phyloP scores from a whole-genome alignment of 1,140 invertebrate species.

The Pteromalus puparum region DNA sequence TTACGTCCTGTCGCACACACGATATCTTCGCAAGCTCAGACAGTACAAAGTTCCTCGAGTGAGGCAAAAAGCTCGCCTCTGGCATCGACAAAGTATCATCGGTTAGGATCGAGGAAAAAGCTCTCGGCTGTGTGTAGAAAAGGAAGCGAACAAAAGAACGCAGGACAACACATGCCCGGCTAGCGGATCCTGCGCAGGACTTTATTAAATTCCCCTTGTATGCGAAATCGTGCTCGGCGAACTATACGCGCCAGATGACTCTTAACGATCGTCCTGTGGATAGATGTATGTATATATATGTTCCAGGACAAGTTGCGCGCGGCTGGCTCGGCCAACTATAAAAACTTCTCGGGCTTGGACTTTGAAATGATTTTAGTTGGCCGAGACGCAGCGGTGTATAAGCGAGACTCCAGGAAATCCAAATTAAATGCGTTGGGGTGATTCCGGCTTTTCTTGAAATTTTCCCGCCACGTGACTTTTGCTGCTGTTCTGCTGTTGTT shows the following conservation, averaged over 20 bases:
- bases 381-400: too few relatives aligned
- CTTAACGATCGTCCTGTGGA: background rate
- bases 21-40: too few relatives aligned
- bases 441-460: too few relatives aligned
- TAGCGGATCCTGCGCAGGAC: background rate
- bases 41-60: background rate
- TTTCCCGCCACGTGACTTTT: too few relatives aligned
- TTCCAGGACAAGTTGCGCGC: background rate
- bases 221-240: background rate
- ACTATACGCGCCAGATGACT: constrained; percentile 17
- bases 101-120: background rate
- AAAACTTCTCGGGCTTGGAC: background rate
- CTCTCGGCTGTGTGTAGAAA: background rate
- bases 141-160: background rate
- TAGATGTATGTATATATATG: background rate
- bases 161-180: background rate
- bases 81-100: constrained; percentile 21
- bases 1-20: background rate
- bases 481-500: too few relatives aligned
- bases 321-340: background rate
- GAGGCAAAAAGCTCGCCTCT: background rate
- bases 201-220: constrained; percentile 11
- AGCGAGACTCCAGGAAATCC: too few relatives aligned
- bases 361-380: background rate
- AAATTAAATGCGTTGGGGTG: too few relatives aligned